Percentiles rank a stretch among this genome's conserved stretches.
These are phyloP conservation scores for Meleagris gallopavo DNA, from an alignment of 2,113 vertebrate genomes.

Conservation along the genomic window DNA sequence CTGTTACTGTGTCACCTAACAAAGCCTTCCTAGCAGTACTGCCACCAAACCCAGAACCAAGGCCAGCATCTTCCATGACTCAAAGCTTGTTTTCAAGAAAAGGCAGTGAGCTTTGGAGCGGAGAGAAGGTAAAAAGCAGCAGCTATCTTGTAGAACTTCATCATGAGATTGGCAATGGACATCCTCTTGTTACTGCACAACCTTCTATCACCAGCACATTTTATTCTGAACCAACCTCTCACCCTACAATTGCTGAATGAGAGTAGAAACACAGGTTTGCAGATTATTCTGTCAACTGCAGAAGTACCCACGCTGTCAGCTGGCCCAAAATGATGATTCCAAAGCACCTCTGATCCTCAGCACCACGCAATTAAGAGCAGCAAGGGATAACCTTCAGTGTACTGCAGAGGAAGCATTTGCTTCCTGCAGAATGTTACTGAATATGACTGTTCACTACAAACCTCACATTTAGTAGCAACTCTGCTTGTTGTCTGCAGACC, in stretches of 20 bases:
- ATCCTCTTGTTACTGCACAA: not conserved
- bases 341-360: not conserved
- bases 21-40: not conserved
- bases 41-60: not conserved
- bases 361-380: not conserved
- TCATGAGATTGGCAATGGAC: not conserved
- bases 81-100: not conserved
- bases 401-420: accelerated
- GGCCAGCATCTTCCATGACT: too few relatives aligned
- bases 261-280: not conserved
- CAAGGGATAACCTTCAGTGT: not conserved
- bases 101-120: not conserved
- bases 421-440: not conserved
- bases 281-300: not conserved
- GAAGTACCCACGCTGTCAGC: not conserved
- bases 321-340: not conserved
- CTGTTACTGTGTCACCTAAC: not conserved
- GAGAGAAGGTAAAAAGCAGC: too few relatives aligned
- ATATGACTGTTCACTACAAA: not conserved
- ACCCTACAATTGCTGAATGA: not conserved
- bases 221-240: not conserved
- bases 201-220: not conserved
- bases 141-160: not conserved
- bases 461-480: not conserved
- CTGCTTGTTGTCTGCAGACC: not conserved